A percentile compares a stretch with the other conserved stretches of the same genome.
phyloP scores from a whole-genome alignment of 2,113 vertebrate species.

The Alectura lathami region DNA sequence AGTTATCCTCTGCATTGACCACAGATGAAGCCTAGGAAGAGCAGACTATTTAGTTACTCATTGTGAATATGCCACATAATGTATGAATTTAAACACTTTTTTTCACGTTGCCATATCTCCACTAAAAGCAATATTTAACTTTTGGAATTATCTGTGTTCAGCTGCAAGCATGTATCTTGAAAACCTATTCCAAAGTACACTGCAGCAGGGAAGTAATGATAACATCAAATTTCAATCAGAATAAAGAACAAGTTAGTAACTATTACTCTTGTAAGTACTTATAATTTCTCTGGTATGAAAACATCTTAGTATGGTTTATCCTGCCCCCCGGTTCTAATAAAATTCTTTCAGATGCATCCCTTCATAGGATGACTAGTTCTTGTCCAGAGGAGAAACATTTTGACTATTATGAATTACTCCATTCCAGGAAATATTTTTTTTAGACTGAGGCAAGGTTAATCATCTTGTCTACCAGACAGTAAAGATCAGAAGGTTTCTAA shows the following conservation, averaged over 20 bases:
- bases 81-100: not conserved
- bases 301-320: not conserved
- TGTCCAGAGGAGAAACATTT: not conserved
- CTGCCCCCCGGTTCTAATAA: not conserved
- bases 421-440: not conserved
- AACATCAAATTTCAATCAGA: not conserved
- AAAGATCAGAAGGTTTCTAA: not conserved
- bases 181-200: not conserved
- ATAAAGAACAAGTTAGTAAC: not conserved
- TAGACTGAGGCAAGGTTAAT: not conserved
- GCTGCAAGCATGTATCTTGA: not conserved
- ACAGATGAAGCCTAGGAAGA: not conserved
- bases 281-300: not conserved
- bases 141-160: not conserved
- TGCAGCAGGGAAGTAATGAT: not conserved
- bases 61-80: not conserved
- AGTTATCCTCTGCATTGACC: not conserved
- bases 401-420: not conserved
- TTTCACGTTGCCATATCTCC: fast-evolving
- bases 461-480: not conserved
- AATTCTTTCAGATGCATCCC: not conserved
- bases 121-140: not conserved
- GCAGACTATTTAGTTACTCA: not conserved
- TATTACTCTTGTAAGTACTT: not conserved
- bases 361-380: not conserved